Percentiles rank a stretch among this genome's conserved stretches.
Conservation (phyloP, 2,113 vertebrate species). For the Pollachius pollachius region DNA sequence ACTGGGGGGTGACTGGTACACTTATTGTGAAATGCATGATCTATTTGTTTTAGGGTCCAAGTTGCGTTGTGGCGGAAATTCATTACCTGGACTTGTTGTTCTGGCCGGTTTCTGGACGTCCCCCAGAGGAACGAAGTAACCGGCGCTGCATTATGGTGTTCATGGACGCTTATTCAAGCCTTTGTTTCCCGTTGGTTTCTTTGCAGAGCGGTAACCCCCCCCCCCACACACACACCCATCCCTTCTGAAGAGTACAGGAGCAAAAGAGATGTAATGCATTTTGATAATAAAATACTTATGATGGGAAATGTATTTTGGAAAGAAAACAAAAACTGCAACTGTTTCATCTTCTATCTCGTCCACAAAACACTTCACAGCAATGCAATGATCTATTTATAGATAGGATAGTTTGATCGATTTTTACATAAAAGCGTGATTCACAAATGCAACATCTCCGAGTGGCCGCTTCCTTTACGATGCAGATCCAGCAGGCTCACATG, state of each 20-base stretch:
- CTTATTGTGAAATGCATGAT: slow-evolving; percentile 63
- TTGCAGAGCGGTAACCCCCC: slow-evolving; percentile 82
- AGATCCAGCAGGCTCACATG: too few species aligned
- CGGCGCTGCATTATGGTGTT: slow-evolving; percentile 74
- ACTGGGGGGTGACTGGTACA: slow-evolving; percentile 67
- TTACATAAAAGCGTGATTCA: too few species aligned
- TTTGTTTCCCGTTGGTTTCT: slow-evolving; percentile 70
- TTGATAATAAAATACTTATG: slow-evolving; percentile 99
- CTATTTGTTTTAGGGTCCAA: slow-evolving; percentile 58
- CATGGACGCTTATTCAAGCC: slow-evolving; percentile 75
- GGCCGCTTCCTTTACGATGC: too few species aligned
- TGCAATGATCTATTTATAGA: too few species aligned
- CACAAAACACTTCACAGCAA: too few species aligned
- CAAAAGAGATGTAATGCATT: slow-evolving; percentile 93
- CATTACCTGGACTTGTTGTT: slow-evolving; percentile 41
- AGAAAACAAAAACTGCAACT: slow-evolving; percentile 40
- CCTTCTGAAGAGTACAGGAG: slow-evolving; percentile 54
- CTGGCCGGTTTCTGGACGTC: slow-evolving; percentile 3
- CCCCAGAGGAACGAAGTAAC: slow-evolving; percentile 30
- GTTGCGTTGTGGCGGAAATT: slow-evolving; percentile 44
- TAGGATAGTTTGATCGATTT: too few species aligned
- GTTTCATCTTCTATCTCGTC: slow-evolving; percentile 17
- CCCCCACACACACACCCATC: slow-evolving; percentile 15
- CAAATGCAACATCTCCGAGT: too few species aligned
- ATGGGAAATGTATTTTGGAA: slow-evolving; percentile 74